Conservation (phyloP, 2,797 vertebrate genomes). For the Lutjanus campechanus region DNA sequence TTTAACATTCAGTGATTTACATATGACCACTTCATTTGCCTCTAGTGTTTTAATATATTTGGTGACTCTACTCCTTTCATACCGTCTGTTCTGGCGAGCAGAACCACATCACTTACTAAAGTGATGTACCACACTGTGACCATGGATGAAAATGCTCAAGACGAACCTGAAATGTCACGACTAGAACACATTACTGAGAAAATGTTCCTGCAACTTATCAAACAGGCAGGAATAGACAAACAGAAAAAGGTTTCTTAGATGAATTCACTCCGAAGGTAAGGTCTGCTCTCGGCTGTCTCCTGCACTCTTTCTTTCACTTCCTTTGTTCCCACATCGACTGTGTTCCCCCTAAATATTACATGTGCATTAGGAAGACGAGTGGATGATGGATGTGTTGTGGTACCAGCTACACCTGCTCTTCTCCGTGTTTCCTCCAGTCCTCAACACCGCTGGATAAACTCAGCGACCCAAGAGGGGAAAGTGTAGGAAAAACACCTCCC, state of each 20-base stretch:
- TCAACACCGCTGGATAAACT: slow-evolving; percentile 20
- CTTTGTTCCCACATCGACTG: slow-evolving; percentile 23
- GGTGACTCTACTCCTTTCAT: background rate
- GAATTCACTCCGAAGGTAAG: slow-evolving; percentile 7
- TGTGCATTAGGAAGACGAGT: slow-evolving; percentile 40
- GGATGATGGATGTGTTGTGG: slow-evolving; percentile 44
- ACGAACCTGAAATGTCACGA: slow-evolving; percentile 19
- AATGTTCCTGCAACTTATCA: slow-evolving; percentile 19
- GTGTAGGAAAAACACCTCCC: slow-evolving; percentile 7
- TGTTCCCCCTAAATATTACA: slow-evolving; percentile 56
- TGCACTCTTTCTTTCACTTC: slow-evolving; percentile 1
- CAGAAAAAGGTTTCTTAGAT: slow-evolving; percentile 4
- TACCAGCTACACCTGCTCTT: slow-evolving; percentile 32
- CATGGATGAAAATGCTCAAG: background rate
- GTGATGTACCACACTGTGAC: background rate
- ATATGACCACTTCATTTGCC: background rate
- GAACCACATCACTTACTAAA: background rate
- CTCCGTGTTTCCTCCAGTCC: slow-evolving; percentile 15
- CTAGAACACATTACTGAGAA: slow-evolving; percentile 2
- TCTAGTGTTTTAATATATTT: background rate
- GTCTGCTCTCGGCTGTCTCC: background rate
- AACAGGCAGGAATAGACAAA: slow-evolving; percentile 4
- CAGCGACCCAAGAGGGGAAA: background rate
- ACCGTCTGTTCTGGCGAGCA: background rate
- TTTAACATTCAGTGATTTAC: no score